Base-by-base conservation (phyloP, 23 tunicate genomes). In the Oikopleura dioica region DNA sequence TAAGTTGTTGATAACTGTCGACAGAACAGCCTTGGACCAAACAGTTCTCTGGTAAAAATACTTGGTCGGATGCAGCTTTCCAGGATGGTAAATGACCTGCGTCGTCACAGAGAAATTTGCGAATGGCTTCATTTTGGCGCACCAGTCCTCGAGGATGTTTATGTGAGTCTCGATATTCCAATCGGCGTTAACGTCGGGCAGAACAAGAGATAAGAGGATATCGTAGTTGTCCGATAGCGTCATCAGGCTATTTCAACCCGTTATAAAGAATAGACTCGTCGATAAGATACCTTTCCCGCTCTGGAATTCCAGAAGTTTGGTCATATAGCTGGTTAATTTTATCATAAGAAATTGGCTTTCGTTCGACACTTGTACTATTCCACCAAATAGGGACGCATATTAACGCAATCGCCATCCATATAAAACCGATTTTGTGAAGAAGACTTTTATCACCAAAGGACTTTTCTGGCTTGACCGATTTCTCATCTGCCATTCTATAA, bases 351-450 rank as follows among this genome's bases (percentile, higher is more conserved):
- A 94, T 69, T 34, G 36, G 77, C 36, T 87, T 87, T 38, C 99
- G 63, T 58, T 86, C 83, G 36, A 94, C 95, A 79, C 83, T 85
- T 0, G 99, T 94, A 1, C 95, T 94, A 36, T 86, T 83, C 95
- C 95, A 94, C 99, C 99, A 94, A 36, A 94, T 37, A 0, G 99
- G 99, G 36, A 94, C 50, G 26, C 95, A 87, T 38, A 86, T 35
- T 1, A 72, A 78, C 30, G 87, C 33, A 36, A 86, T 63, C 16
- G 72, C 72, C 30, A 63, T 23, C 72, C 72, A 63, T 12, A 63
- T 31, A 4, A 63, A 28, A 31, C 26, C 26, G 2, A 63, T 63
- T 63, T 63, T 63, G 33, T 63, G 72, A 24, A 63, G 33, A 16
- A 63, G 33, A 63, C 33, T 28, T 12, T 12, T 28, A 63, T 63